Evolutionary conservation across 1,140 invertebrate species (phyloP).

Genomic region (Drosophila pachea): DNA sequence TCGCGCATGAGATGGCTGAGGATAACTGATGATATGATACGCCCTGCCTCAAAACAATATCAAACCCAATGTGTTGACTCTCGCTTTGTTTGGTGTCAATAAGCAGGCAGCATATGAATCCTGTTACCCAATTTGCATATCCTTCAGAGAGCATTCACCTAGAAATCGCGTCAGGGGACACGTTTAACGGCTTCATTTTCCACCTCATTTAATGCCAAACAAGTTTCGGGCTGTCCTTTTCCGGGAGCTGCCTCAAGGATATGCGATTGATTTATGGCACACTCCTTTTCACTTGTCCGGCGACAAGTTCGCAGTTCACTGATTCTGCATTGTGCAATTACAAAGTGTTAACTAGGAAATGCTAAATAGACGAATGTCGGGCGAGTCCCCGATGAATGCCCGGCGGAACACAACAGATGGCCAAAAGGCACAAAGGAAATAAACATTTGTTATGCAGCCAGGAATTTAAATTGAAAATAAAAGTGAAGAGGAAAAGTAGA

Average conservation of each 20-base stretch:
- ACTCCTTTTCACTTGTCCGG: constrained; percentile 65
- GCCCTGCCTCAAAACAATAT: no score
- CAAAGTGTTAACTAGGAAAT: constrained; percentile 75
- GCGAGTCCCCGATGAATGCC: neutral
- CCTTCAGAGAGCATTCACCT: constrained; percentile 18
- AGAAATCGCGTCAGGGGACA: constrained; percentile 56
- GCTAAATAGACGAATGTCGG: constrained; percentile 7
- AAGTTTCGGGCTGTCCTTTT: constrained; percentile 47
- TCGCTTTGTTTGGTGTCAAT: constrained; percentile 3
- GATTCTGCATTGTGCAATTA: constrained; percentile 65
- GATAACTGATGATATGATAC: no score
- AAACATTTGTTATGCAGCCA: constrained; percentile 19
- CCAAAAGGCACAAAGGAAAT: neutral
- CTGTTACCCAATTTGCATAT: constrained; percentile 54
- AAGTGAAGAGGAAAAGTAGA: neutral
- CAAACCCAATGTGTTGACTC: neutral
- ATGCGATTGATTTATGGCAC: constrained; percentile 68
- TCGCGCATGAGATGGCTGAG: no score
- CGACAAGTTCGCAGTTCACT: constrained; percentile 56
- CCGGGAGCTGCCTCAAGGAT: constrained; percentile 25
- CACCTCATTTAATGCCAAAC: constrained; percentile 76
- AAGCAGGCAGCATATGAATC: constrained; percentile 12
- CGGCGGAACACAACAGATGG: constrained; percentile 32
- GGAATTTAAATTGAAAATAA: constrained; percentile 22
- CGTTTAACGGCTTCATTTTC: constrained; percentile 77